Evolutionary conservation across 2,113 vertebrate genomes (phyloP).

Genomic region (Penelope pileata): DNA sequence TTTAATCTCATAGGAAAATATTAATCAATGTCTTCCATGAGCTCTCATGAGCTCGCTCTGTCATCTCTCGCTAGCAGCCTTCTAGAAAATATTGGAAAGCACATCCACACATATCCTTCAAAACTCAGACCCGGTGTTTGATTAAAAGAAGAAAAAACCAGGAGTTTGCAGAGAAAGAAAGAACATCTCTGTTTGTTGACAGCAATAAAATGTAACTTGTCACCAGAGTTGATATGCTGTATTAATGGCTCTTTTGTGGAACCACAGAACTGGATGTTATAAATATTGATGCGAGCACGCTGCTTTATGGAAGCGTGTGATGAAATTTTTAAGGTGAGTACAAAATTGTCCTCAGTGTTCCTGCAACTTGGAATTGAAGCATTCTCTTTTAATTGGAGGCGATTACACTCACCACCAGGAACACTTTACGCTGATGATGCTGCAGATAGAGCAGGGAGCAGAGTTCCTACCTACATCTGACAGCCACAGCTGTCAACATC

Average conservation of each 20-base stretch:
- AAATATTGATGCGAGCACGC: conserved; percentile 66
- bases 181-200: conserved; percentile 68
- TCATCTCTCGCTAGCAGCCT: background rate
- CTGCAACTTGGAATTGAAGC: background rate
- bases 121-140: background rate
- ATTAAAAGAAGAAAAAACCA: conserved; percentile 4
- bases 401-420: background rate
- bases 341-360: background rate
- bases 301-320: background rate
- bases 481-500: background rate
- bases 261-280: conserved; percentile 5
- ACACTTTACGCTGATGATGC: background rate
- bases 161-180: conserved; percentile 29
- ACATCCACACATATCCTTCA: conserved; percentile 29
- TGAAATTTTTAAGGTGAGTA: background rate
- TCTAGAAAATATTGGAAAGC: conserved; percentile 16
- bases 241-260: conserved; percentile 54
- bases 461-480: background rate
- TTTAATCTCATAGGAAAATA: background rate
- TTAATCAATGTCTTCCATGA: background rate
- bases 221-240: conserved; percentile 58
- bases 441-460: background rate
- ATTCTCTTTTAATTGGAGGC: background rate
- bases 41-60: background rate
- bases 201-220: conserved; percentile 74